Conservation (phyloP, 2,113 vertebrate genomes). For the Ochotona princeps region DNA sequence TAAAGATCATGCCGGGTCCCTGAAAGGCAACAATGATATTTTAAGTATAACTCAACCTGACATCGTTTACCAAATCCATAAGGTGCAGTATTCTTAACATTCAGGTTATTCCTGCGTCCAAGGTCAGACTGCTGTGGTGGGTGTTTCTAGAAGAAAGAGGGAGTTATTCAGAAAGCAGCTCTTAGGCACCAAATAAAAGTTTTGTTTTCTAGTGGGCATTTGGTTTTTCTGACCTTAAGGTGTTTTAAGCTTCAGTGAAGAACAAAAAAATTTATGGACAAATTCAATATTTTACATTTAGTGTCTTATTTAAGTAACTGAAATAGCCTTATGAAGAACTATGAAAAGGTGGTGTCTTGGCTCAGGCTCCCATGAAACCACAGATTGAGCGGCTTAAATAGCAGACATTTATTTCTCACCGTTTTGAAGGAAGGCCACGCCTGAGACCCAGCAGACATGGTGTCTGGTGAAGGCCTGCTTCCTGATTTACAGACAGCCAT, state of each 20-base stretch:
- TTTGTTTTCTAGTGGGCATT: neutral
- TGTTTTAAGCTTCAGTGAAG: neutral
- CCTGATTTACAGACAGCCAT: neutral
- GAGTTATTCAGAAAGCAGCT: neutral
- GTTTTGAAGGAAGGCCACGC: neutral
- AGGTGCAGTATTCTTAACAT: conserved; percentile 85
- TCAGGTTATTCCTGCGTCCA: neutral
- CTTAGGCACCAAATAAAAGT: neutral
- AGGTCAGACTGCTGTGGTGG: neutral
- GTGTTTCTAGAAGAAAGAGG: neutral
- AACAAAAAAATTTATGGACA: neutral
- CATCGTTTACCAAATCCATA: conserved; percentile 94
- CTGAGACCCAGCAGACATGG: too few relatives aligned
- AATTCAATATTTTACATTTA: neutral
- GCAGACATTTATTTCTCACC: neutral
- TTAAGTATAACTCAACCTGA: conserved; percentile 94
- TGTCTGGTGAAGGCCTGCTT: neutral
- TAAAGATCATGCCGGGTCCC: conserved; percentile 88
- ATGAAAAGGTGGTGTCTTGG: neutral
- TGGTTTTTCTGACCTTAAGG: neutral
- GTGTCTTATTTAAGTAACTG: neutral
- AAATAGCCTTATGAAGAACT: neutral
- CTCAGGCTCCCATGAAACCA: neutral
- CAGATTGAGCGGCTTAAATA: neutral
- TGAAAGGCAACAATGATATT: conserved; percentile 98